These are phyloP conservation scores for Ectobius pallidus DNA, from an alignment of 2,888 invertebrate species.

Conservation along the genomic window DNA sequence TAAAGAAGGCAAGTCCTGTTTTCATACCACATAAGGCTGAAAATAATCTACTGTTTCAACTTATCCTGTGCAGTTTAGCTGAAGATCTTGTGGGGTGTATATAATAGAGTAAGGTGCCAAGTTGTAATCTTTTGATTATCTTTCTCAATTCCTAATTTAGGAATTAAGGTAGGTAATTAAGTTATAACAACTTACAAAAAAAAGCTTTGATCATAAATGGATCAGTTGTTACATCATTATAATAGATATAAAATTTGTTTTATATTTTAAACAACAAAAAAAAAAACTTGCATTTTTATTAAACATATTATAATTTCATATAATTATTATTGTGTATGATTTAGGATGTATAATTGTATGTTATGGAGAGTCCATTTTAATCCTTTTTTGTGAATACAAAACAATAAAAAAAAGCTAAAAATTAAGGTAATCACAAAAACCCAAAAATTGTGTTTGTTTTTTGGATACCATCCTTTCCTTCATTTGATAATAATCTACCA, in stretches of 20 bases:
- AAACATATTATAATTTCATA: conserved; percentile 29
- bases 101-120: background rate
- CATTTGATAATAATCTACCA: too few relatives aligned
- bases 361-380: conserved; percentile 33
- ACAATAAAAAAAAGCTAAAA: conserved; percentile 38
- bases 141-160: background rate
- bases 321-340: conserved; percentile 9
- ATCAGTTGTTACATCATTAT: conserved; percentile 13
- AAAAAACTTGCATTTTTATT: conserved; percentile 29
- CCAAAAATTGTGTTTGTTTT: conserved; percentile 4
- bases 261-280: conserved; percentile 4
- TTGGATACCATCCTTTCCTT: too few relatives aligned
- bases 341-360: conserved; percentile 34
- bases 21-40: too few relatives aligned
- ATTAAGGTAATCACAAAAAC: conserved; percentile 30
- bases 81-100: background rate
- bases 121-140: background rate
- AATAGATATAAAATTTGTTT: conserved; percentile 7
- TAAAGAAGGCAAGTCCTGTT: too few relatives aligned
- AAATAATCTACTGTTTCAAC: too few relatives aligned
- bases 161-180: background rate
- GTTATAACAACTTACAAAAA: background rate
- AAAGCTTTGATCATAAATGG: background rate
- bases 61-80: background rate
- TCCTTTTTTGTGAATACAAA: conserved; percentile 41